These are phyloP conservation scores for Dryobates pubescens DNA, from an alignment of 2,797 vertebrate species.

Conservation along the genomic window DNA sequence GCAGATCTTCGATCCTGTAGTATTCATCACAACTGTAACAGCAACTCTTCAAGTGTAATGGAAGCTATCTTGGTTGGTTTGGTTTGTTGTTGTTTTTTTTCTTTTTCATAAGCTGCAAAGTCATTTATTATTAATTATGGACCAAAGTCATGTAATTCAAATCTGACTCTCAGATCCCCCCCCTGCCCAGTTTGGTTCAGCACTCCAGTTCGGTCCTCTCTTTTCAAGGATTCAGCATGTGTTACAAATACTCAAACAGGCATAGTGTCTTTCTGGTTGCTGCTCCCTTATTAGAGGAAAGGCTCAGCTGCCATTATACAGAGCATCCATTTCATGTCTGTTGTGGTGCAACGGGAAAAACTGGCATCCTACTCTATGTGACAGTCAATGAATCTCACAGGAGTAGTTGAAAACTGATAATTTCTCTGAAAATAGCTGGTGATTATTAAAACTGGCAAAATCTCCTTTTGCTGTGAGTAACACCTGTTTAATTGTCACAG, in stretches of 20 bases:
- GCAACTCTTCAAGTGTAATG: background rate
- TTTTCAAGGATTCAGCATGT: background rate
- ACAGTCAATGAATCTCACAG: background rate
- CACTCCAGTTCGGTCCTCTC: background rate
- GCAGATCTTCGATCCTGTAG: background rate
- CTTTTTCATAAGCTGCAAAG: background rate
- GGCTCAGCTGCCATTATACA: background rate
- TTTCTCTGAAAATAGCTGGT: constrained; percentile 25
- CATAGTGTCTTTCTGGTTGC: background rate
- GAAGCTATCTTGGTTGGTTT: background rate
- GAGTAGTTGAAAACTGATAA: background rate
- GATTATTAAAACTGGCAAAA: constrained; percentile 9
- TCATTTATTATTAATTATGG: background rate
- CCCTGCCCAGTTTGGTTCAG: background rate
- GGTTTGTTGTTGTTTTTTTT: background rate
- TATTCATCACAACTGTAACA: background rate
- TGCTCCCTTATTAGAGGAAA: background rate
- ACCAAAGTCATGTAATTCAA: background rate
- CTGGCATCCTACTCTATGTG: background rate
- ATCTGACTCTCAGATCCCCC: background rate
- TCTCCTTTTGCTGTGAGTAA: background rate
- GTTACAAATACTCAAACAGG: background rate
- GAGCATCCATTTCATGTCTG: background rate
- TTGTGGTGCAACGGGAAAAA: background rate
- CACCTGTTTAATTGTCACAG: background rate